Evolutionary conservation across 2,113 vertebrate genomes (phyloP).

Genomic region (Mormyrus lacerda): DNA sequence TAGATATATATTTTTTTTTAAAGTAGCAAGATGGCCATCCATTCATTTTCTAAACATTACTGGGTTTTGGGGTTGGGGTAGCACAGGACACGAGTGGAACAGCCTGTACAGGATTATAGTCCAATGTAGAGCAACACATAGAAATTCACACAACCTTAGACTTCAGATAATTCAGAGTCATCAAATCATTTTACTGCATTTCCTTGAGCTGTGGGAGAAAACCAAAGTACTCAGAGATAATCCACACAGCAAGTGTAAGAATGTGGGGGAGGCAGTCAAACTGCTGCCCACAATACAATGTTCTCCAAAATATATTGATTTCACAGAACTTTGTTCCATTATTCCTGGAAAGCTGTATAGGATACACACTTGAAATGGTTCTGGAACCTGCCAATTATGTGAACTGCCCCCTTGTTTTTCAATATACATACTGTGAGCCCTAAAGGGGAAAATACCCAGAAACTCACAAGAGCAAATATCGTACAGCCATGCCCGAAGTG

Average conservation of each 20-base stretch:
- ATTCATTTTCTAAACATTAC: not conserved
- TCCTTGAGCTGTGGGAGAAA: not conserved
- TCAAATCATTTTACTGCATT: not conserved
- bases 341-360: not conserved
- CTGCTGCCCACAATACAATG: not conserved
- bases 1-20: not conserved
- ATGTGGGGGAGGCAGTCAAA: not conserved
- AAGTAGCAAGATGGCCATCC: not conserved
- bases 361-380: constrained; percentile 31
- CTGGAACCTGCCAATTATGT: constrained; percentile 49
- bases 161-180: not conserved
- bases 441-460: constrained; percentile 27
- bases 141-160: not conserved
- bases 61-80: not conserved
- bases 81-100: not conserved
- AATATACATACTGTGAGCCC: constrained; percentile 45
- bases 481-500: not conserved
- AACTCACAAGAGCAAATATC: not conserved
- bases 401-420: constrained; percentile 53
- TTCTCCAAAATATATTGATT: not conserved
- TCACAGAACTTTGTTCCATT: not conserved
- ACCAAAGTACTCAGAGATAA: not conserved
- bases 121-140: not conserved
- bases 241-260: not conserved
- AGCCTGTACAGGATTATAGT: not conserved